phyloP scores from a whole-genome alignment of 2,113 vertebrate genomes.

The Cebidichthys violaceus region DNA sequence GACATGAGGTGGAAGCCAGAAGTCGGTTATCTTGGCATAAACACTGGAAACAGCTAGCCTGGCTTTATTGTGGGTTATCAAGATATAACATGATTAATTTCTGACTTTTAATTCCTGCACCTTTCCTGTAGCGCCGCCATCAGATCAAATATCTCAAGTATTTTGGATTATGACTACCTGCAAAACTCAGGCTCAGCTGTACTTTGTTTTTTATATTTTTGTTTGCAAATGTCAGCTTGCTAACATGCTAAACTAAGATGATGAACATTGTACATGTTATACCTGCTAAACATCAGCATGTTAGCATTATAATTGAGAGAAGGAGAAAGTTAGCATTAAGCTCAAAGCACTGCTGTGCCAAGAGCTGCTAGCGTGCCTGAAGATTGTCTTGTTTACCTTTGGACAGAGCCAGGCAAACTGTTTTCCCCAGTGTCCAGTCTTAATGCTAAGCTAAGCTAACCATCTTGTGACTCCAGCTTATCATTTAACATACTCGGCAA shows the following conservation, averaged over 20 bases:
- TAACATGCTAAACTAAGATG: background rate
- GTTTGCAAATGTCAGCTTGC: background rate
- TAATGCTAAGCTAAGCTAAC: slow-evolving; percentile 24
- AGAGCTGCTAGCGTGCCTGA: background rate
- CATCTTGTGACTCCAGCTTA: background rate
- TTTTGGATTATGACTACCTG: background rate
- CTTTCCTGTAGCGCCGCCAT: background rate
- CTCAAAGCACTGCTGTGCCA: background rate
- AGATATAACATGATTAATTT: background rate
- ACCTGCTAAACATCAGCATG: background rate
- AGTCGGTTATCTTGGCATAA: slow-evolving; percentile 23
- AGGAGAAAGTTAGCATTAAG: background rate
- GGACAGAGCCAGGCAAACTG: background rate
- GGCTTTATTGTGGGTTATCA: background rate
- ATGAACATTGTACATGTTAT: background rate
- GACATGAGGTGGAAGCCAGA: background rate
- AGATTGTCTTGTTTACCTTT: background rate
- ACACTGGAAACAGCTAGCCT: slow-evolving; percentile 4
- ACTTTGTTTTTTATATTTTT: background rate
- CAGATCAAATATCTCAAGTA: background rate
- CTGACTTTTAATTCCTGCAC: background rate
- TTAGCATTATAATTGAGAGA: background rate
- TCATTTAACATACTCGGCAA: background rate
- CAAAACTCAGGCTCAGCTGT: background rate
- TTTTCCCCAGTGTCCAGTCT: slow-evolving; percentile 4